These are phyloP conservation scores for Ornithoptera priamus DNA, from an alignment of 2,888 invertebrate species.

Conservation along the genomic window DNA sequence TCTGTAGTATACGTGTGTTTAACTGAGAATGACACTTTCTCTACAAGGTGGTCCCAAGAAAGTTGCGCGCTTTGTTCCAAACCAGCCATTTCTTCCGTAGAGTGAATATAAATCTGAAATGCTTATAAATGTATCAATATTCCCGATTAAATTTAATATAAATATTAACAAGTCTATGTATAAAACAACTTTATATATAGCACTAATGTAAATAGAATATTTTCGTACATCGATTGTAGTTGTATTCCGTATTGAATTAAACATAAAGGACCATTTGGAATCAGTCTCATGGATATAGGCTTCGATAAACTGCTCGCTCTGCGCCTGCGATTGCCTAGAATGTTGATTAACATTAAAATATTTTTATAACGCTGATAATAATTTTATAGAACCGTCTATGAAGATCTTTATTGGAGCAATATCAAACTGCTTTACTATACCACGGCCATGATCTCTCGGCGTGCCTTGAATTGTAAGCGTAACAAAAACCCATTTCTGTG, in stretches of 20 bases:
- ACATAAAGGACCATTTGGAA: slow-evolving; percentile 82
- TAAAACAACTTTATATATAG: too few species aligned
- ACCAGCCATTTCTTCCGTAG: slow-evolving; percentile 85
- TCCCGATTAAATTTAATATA: neutral
- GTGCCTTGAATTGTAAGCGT: slow-evolving; percentile 84
- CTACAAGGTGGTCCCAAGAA: slow-evolving; percentile 82
- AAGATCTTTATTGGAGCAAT: neutral
- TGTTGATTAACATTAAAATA: neutral
- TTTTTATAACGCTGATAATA: neutral
- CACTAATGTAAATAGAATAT: neutral
- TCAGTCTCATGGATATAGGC: slow-evolving; percentile 84
- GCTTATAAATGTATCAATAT: neutral
- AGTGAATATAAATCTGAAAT: slow-evolving; percentile 76
- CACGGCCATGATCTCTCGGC: slow-evolving; percentile 79
- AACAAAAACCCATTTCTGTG: slow-evolving; percentile 88
- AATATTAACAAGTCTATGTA: too few species aligned
- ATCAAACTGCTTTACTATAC: slow-evolving; percentile 49
- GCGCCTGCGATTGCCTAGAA: slow-evolving; percentile 46
- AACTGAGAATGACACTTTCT: slow-evolving; percentile 83
- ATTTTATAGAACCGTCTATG: neutral
- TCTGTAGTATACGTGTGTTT: slow-evolving; percentile 89
- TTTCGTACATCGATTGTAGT: slow-evolving; percentile 66
- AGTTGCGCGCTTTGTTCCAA: slow-evolving; percentile 85
- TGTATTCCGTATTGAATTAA: slow-evolving; percentile 72
- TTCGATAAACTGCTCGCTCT: slow-evolving; percentile 64